Evolutionary conservation across 2,888 invertebrate species (phyloP), one percentile per base, ranked within the genome.

Genomic region (Leucophenga maculata): DNA sequence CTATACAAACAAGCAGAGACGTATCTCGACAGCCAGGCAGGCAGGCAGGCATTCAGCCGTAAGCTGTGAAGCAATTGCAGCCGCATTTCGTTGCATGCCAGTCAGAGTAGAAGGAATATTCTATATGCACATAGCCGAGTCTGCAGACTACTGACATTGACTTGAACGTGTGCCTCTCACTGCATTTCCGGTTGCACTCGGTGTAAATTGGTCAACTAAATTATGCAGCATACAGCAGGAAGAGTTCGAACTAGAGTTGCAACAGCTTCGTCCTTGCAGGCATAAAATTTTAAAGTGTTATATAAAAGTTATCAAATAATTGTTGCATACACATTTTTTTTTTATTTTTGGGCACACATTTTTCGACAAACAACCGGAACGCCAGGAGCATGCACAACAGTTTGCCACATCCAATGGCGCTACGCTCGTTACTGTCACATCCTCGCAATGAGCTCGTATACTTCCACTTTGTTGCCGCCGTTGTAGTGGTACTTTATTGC

Each of bases 201-300:
- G 78, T 79, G 81, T 77, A 83, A 84, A 85, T 84, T 85, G 84
- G 82, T 75, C 83, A 82, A 79, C 84, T 85, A 84, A 84, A 85
- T 85, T 83, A 85, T 85, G 83, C 83, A 20, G n/a, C 59, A 18
- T 14, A 44, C 60, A 3, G 57, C 39, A 60, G 39, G 8, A 18
- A 32, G 44, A 32, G n/a, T 44, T 60, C 26, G 39, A 18, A 9
- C 26, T 26, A 26, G 3, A 26, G 26, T 18, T 60, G 18, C 11
- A n/a, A 18, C 18, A 18, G 39, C 11, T 20, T 16, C 50, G 50
- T 16, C 16, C 18, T 50, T 16, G 50, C 18, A n/a, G 2, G 50
- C 50, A 50, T 16, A n/a, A 50, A 18, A 50, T n/a, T 50, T 50
- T 16, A 50, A 50, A 18, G n/a, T 50, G 50, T n/a, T 16, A 18